Conservation (phyloP, 2,113 vertebrate species). For the Strix uralensis region DNA sequence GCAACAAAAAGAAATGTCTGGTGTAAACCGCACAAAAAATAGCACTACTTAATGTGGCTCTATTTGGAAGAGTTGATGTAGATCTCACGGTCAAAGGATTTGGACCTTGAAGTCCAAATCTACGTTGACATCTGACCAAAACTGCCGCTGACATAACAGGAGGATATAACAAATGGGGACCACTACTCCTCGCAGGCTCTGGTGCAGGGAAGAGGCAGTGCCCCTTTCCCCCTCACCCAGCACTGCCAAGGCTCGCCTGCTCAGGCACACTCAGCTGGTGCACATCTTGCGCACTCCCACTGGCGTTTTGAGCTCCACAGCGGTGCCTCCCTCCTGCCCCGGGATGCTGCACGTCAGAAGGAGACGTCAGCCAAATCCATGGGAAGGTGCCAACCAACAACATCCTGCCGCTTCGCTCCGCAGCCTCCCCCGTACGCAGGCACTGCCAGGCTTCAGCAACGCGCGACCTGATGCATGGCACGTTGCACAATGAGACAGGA, state of each 20-base stretch:
- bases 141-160: neutral
- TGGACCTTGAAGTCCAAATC: neutral
- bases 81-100: neutral
- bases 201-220: neutral
- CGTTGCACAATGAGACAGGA: neutral
- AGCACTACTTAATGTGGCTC: neutral
- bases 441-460: neutral
- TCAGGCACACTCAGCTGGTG: neutral
- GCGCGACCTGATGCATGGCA: neutral
- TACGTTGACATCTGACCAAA: neutral
- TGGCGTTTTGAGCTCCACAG: neutral
- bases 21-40: neutral
- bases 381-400: slow-evolving; percentile 19
- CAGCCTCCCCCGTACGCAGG: neutral
- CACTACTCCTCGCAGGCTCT: accelerated
- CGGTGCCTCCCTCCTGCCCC: neutral
- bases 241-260: neutral
- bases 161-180: neutral
- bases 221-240: neutral
- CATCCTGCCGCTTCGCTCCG: neutral
- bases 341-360: neutral
- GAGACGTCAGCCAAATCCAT: neutral
- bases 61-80: neutral
- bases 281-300: neutral
- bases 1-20: neutral